A percentile compares a stretch with the other conserved stretches of the same genome.
phyloP scores from a whole-genome alignment of 2,888 invertebrate genomes.

The Watsonalla binaria region DNA sequence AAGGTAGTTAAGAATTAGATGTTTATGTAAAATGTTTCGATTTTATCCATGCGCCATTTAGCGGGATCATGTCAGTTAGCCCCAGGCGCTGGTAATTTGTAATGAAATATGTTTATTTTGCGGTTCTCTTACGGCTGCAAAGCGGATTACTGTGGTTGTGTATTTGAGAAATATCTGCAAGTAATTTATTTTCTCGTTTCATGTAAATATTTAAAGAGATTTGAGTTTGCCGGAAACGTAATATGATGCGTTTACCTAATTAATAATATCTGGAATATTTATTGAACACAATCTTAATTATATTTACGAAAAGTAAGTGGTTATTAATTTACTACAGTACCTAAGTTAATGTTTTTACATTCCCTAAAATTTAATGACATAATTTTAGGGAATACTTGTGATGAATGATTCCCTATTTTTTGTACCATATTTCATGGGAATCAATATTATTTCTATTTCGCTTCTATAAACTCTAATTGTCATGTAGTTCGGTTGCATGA shows the following conservation, averaged over 20 bases:
- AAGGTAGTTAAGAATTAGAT: slow-evolving; percentile 13
- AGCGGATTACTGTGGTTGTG: neutral
- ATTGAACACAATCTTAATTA: neutral
- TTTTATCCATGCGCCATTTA: slow-evolving; percentile 21
- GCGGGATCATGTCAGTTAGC: slow-evolving; percentile 11
- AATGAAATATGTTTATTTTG: slow-evolving; percentile 14
- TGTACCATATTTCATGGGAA: too few relatives aligned
- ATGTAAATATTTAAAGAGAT: neutral
- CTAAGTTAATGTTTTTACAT: too few relatives aligned
- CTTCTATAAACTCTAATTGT: too few relatives aligned
- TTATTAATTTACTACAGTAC: too few relatives aligned
- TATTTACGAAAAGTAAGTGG: neutral
- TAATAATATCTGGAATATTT: neutral
- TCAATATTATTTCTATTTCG: too few relatives aligned
- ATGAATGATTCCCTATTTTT: too few relatives aligned
- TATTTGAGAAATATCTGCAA: neutral
- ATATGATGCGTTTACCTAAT: neutral
- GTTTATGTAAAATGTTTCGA: slow-evolving; percentile 13
- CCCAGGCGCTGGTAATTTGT: slow-evolving; percentile 17
- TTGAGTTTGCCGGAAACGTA: neutral
- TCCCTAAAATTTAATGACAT: too few relatives aligned
- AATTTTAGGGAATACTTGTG: too few relatives aligned
- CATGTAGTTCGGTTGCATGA: too few relatives aligned
- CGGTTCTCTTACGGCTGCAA: neutral
- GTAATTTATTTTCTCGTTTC: neutral